Evolutionary conservation across 2,797 vertebrate species (phyloP).

Genomic region (Sebastes matsubarae): DNA sequence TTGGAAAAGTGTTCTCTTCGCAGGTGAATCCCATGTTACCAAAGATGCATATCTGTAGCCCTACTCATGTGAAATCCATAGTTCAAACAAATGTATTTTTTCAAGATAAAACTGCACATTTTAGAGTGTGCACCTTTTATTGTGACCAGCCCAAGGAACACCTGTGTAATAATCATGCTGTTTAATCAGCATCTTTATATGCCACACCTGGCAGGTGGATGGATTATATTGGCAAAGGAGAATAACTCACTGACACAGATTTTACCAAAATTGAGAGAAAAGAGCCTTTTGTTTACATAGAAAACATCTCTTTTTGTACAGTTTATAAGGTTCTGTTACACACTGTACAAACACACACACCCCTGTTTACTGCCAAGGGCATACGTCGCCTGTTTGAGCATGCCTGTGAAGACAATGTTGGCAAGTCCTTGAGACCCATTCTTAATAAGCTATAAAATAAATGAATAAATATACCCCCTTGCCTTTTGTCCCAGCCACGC

Average conservation of each 20-base stretch:
- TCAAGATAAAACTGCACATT: neutral
- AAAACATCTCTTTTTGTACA: neutral
- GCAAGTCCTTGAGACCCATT: slow-evolving; percentile 73
- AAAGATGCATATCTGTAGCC: too few relatives aligned
- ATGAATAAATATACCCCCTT: slow-evolving; percentile 74
- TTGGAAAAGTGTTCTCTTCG: too few relatives aligned
- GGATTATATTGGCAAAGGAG: neutral
- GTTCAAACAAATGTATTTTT: too few relatives aligned
- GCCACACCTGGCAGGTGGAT: neutral
- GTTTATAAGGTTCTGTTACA: slow-evolving; percentile 23
- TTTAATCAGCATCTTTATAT: neutral
- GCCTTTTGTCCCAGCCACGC: slow-evolving; percentile 64
- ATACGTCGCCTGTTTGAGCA: slow-evolving; percentile 25
- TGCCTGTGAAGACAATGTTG: slow-evolving; percentile 49
- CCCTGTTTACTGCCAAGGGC: slow-evolving; percentile 64
- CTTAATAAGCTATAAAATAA: slow-evolving; percentile 76
- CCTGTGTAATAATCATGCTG: neutral
- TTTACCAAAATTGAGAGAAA: neutral
- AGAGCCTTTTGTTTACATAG: neutral
- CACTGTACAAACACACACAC: slow-evolving; percentile 6
- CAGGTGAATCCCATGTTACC: too few relatives aligned
- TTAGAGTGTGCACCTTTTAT: neutral
- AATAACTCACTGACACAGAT: neutral
- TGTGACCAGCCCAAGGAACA: neutral
- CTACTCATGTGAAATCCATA: too few relatives aligned